Evolutionary conservation across 1,140 invertebrate genomes (phyloP).

Genomic region (Himalopsyche phryganea): DNA sequence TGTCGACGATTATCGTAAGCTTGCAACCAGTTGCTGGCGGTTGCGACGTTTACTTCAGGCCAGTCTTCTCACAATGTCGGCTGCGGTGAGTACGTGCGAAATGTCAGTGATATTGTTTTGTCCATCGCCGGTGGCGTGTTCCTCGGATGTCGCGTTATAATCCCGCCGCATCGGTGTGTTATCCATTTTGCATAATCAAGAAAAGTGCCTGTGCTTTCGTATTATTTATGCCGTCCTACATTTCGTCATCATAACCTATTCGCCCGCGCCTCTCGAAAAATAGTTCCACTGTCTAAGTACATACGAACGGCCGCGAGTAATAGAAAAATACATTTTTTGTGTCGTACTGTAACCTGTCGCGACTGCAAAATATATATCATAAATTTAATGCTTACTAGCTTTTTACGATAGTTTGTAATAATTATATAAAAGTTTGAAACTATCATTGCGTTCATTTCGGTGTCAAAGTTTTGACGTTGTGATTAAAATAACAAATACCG

Average conservation of each 20-base stretch:
- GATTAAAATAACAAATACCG: no score
- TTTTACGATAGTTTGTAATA: no score
- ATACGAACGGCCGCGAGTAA: neutral
- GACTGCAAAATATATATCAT: no score
- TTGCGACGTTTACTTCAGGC: conserved; percentile 16
- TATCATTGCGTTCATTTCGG: no score
- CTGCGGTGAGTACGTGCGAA: conserved; percentile 15
- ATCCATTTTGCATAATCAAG: conserved; percentile 10
- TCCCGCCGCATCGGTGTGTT: conserved; percentile 1
- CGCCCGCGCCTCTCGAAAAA: conserved; percentile 3
- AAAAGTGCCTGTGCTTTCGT: conserved; percentile 14
- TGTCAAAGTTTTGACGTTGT: no score
- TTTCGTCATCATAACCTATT: conserved; percentile 14
- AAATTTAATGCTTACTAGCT: no score
- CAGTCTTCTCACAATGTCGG: conserved; percentile 17
- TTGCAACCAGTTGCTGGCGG: conserved; percentile 17
- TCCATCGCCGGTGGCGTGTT: conserved; percentile 10
- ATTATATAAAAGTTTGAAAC: neutral
- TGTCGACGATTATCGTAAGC: conserved; percentile 7
- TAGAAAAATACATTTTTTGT: conserved; percentile 2
- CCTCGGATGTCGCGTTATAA: conserved; percentile 12
- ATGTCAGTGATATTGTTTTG: conserved; percentile 22
- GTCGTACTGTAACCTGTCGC: neutral
- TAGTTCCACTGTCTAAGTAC: conserved; percentile 1
- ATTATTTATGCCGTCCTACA: conserved; percentile 7